Evolutionary conservation across 2,113 vertebrate species (phyloP).

Genomic region (Haemorhous mexicanus): DNA sequence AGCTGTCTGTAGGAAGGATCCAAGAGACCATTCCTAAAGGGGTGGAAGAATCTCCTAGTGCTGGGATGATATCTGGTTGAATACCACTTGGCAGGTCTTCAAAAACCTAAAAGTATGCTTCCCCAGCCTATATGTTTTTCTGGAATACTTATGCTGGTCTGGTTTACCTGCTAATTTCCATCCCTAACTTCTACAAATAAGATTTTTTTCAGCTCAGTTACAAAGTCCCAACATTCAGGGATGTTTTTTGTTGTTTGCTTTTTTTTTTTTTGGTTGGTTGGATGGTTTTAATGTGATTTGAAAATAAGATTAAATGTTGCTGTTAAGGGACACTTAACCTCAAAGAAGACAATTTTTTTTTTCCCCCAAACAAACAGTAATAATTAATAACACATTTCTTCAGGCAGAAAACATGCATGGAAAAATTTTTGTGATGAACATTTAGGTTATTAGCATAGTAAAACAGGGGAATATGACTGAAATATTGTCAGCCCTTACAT

Average conservation of each 20-base stretch:
- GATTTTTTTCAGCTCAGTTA: background rate
- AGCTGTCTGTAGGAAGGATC: background rate
- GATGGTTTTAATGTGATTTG: background rate
- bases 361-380: background rate
- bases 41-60: background rate
- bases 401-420: background rate
- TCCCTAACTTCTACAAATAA: background rate
- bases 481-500: background rate
- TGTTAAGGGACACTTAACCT: background rate
- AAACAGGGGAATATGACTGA: background rate
- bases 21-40: background rate
- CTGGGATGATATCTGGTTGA: background rate
- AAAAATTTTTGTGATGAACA: background rate
- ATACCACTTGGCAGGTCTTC: background rate
- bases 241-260: fast-evolving
- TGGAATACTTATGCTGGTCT: background rate
- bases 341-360: background rate
- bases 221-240: background rate
- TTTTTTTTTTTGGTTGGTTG: background rate
- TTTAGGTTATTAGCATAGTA: background rate
- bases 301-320: background rate
- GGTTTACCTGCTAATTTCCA: background rate
- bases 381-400: background rate
- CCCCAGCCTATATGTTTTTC: background rate
- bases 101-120: background rate